Percentiles rank a stretch among this genome's conserved stretches.
These are phyloP conservation scores for Cremastinae sp. DNA, from an alignment of 2,888 invertebrate genomes.

Conservation along the genomic window DNA sequence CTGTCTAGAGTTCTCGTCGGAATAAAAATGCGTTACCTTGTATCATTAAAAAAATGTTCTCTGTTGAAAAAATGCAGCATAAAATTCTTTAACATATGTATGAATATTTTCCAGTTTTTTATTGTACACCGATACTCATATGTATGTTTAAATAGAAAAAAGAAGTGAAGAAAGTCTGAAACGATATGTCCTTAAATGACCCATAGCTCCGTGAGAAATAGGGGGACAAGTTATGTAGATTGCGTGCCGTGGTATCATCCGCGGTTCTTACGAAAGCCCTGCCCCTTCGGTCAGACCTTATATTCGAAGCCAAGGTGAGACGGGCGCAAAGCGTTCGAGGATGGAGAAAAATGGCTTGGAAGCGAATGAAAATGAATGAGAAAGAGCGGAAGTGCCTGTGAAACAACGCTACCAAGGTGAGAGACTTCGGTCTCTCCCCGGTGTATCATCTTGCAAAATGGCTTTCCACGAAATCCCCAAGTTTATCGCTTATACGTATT, in stretches of 20 bases:
- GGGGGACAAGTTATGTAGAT: conserved; percentile 63
- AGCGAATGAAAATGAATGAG: conserved; percentile 51
- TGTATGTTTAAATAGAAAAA: neutral
- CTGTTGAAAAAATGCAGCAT: too few species aligned
- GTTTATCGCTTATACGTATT: neutral
- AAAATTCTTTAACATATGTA: too few species aligned
- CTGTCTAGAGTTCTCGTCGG: too few species aligned
- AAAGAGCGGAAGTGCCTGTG: conserved; percentile 45
- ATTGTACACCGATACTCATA: neutral
- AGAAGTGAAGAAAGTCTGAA: neutral
- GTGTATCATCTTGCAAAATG: conserved; percentile 21
- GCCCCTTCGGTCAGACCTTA: conserved; percentile 41
- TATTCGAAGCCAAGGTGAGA: conserved; percentile 43
- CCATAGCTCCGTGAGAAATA: conserved; percentile 28
- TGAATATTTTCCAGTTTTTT: too few species aligned
- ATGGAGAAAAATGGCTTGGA: conserved; percentile 42
- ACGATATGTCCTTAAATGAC: neutral
- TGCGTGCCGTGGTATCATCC: conserved; percentile 63
- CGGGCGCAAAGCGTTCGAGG: conserved; percentile 20
- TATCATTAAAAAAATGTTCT: too few species aligned
- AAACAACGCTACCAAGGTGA: conserved; percentile 3
- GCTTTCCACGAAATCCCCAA: neutral
- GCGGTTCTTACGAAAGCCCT: conserved; percentile 53
- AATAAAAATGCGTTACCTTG: too few species aligned
- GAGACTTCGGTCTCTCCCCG: conserved; percentile 5